Evolutionary conservation across 2,888 invertebrate species (phyloP).

Genomic region (Synanthedon andrenaeformis): DNA sequence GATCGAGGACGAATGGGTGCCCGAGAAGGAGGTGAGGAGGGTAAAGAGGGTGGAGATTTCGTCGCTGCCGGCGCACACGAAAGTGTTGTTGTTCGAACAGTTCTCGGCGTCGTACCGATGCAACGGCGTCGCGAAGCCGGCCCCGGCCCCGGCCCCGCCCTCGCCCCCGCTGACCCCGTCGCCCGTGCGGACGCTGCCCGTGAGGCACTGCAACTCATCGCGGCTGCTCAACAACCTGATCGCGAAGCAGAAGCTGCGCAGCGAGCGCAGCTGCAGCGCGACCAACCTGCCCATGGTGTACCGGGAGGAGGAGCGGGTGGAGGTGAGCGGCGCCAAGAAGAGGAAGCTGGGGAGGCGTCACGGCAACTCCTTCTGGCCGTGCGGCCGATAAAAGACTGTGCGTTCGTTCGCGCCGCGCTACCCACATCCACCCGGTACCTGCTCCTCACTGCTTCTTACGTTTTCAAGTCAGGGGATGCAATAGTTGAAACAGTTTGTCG

Average conservation of each 20-base stretch:
- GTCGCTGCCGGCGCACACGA: constrained; percentile 54
- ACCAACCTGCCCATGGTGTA: constrained; percentile 23
- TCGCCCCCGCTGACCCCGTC: constrained; percentile 5
- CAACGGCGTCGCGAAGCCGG: constrained; percentile 8
- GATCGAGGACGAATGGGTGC: constrained; percentile 88
- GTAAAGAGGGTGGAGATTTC: constrained; percentile 73
- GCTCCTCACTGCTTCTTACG: background rate
- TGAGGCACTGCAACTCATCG: constrained; percentile 43
- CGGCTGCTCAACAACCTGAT: constrained; percentile 40
- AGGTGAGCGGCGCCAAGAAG: constrained; percentile 53
- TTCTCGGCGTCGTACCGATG: constrained; percentile 49
- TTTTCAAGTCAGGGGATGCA: background rate
- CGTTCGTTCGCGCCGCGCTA: background rate
- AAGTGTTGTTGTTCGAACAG: constrained; percentile 64
- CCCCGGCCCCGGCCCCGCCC: constrained; percentile 5
- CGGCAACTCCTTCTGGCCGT: constrained; percentile 59
- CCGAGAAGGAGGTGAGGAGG: constrained; percentile 76
- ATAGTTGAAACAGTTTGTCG: background rate
- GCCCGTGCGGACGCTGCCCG: constrained; percentile 18
- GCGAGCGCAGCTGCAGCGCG: constrained; percentile 23
- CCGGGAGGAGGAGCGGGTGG: constrained; percentile 19
- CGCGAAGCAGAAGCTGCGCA: constrained; percentile 25
- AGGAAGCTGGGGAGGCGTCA: constrained; percentile 51
- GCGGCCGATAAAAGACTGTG: constrained; percentile 41
- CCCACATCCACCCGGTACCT: background rate